A percentile compares a stretch with the other conserved stretches of the same genome.
Conservation (phyloP, 2,797 vertebrate species). For the Karalla daura region DNA sequence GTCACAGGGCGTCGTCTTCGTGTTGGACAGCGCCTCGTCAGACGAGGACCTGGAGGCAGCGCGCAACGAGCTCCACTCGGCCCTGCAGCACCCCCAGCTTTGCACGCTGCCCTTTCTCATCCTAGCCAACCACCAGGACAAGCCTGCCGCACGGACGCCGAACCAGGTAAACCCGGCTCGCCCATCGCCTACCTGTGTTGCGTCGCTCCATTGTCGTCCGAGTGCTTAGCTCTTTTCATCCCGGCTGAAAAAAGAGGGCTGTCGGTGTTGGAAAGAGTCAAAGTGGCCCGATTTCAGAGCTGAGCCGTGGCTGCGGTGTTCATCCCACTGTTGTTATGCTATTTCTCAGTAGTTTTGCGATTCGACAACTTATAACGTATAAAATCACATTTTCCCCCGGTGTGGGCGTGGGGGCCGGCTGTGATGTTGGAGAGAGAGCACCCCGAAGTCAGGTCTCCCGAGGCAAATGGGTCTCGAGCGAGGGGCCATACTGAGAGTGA, state of each 20-base stretch:
- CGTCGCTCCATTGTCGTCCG: too few relatives aligned
- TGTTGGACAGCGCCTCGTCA: slow-evolving; percentile 96
- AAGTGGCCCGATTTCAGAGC: too few relatives aligned
- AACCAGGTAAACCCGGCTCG: slow-evolving; percentile 89
- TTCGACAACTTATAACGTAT: too few relatives aligned
- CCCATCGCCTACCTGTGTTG: too few relatives aligned
- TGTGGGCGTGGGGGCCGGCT: too few relatives aligned
- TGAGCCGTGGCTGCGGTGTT: too few relatives aligned
- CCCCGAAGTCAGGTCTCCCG: not conserved
- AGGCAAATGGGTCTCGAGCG: slow-evolving; percentile 5
- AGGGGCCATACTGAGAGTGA: slow-evolving; percentile 10
- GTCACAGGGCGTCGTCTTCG: slow-evolving; percentile 97
- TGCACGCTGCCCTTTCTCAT: slow-evolving; percentile 99
- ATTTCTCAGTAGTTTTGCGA: too few relatives aligned
- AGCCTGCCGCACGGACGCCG: slow-evolving; percentile 93
- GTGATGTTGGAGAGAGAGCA: not conserved
- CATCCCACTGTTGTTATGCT: too few relatives aligned
- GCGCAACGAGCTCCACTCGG: slow-evolving; percentile 95
- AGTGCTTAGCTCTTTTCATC: too few relatives aligned
- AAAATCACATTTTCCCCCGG: too few relatives aligned
- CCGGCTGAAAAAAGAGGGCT: too few relatives aligned
- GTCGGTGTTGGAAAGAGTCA: too few relatives aligned
- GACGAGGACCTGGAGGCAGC: slow-evolving; percentile 95
- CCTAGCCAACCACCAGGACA: slow-evolving; percentile 99
- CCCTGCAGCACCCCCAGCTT: slow-evolving; percentile 97